A percentile compares a stretch with the other conserved stretches of the same genome.
Evolutionary conservation across 2,888 invertebrate species (phyloP).

Genomic region (Ligdia adustata): DNA sequence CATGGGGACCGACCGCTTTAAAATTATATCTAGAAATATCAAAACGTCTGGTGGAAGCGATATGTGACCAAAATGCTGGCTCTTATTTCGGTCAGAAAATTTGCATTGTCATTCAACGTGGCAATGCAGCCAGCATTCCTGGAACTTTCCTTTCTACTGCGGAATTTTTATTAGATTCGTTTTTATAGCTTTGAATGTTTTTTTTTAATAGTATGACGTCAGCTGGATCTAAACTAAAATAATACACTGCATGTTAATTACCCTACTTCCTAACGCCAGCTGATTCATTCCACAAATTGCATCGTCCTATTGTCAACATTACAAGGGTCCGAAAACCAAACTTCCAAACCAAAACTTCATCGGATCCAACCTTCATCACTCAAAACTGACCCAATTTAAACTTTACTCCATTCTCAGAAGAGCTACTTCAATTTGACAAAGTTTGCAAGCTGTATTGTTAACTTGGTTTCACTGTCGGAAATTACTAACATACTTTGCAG

Average conservation of each 20-base stretch:
- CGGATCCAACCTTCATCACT: background rate
- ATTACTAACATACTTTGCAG: slow-evolving; percentile 4
- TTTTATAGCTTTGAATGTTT: too few species aligned
- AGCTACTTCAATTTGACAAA: background rate
- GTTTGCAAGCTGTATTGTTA: slow-evolving; percentile 1
- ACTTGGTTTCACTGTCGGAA: slow-evolving; percentile 4
- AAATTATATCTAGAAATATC: too few species aligned
- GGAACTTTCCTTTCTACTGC: too few species aligned
- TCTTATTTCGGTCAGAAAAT: too few species aligned
- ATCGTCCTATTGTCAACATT: slow-evolving; percentile 19
- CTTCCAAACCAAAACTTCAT: slow-evolving; percentile 1
- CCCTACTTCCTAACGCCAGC: slow-evolving; percentile 9
- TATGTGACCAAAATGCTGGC: too few species aligned
- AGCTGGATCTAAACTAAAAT: background rate
- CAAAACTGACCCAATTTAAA: slow-evolving; percentile 7
- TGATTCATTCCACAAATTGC: slow-evolving; percentile 25
- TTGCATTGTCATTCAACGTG: too few species aligned
- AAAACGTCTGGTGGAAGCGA: too few species aligned
- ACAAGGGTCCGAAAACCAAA: slow-evolving; percentile 10
- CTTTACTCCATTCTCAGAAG: background rate
- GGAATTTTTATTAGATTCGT: too few species aligned
- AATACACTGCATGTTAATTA: slow-evolving; percentile 8
- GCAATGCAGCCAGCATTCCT: too few species aligned
- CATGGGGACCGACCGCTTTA: too few species aligned
- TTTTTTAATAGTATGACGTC: too few species aligned